phyloP scores from a whole-genome alignment of 1,140 invertebrate genomes.

The Drosophila miranda region DNA sequence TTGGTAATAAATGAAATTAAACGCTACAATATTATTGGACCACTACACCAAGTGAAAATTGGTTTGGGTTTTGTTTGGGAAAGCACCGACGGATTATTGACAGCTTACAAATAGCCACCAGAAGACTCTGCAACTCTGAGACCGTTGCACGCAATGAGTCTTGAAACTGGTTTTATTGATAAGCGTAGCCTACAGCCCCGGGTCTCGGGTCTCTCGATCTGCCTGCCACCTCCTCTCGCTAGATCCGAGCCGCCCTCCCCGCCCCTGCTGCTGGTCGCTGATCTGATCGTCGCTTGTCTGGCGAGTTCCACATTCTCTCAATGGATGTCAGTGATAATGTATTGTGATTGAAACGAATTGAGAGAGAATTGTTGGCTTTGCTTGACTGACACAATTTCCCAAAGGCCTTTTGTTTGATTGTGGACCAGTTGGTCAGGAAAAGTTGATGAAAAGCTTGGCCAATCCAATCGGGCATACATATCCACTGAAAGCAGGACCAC shows the following conservation, averaged over 20 bases:
- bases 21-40: slow-evolving; percentile 50
- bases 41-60: slow-evolving; percentile 63
- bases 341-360: slow-evolving; percentile 66
- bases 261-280: no score
- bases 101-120: slow-evolving; percentile 61
- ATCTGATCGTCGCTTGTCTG: slow-evolving; percentile 2
- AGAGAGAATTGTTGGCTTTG: slow-evolving; percentile 40
- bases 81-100: slow-evolving; percentile 60
- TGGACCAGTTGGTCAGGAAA: slow-evolving; percentile 47
- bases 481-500: no score
- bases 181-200: slow-evolving; percentile 50
- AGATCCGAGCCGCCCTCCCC: neutral
- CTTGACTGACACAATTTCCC: slow-evolving; percentile 65
- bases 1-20: slow-evolving; percentile 71
- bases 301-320: slow-evolving; percentile 65
- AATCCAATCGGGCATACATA: slow-evolving; percentile 20
- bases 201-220: neutral
- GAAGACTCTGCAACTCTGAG: slow-evolving; percentile 16
- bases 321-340: slow-evolving; percentile 68
- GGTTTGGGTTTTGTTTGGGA: slow-evolving; percentile 27
- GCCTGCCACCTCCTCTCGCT: neutral
- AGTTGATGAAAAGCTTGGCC: slow-evolving; percentile 28
- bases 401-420: slow-evolving; percentile 68
- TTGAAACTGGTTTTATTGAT: slow-evolving; percentile 74
- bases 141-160: slow-evolving; percentile 46